Evolutionary conservation across 2,888 invertebrate species (phyloP), one percentile per base, ranked within the genome.

Genomic region (Patella pellucida): DNA sequence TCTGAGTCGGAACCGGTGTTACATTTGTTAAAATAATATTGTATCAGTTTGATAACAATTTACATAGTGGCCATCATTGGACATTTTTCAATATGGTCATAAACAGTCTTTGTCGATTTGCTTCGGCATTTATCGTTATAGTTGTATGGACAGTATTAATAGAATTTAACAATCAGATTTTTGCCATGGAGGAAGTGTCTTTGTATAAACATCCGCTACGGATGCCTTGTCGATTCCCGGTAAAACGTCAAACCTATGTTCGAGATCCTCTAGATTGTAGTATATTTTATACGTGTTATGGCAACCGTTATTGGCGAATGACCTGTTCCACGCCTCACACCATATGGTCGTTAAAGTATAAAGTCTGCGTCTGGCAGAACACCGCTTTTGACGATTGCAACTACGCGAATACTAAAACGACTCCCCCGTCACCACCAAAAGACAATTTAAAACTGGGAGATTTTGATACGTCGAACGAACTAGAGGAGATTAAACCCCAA

Each of bases 341-440:
- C 0, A 80, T 82, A 11, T 82, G 75, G 72, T 82, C 82, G 0
- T 67, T 80, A 12, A 78, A 79, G 50, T 76, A 76, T 52, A 82
- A 81, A 62, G 82, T 82, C 15, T 82, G 82, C 31, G 82, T 82
- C 9, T 82, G 82, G 82, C 72, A 72, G 41, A 72, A 78, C 27
- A 80, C 82, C 3, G 54, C 27, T 16, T 80, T 74, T 54, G 82
- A 82, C 52, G 82, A 82, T 14, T 81, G 81, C 52, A 52, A 69
- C 9, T n/a, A 19, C 16, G 12, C 27, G 31, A 62, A 51, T 23
- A 27, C 68, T 4, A 74, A 27, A 1, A 69, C 74, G n/a, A 69
- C 51, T 50, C 9, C 56, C 5, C 69, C 69, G 50, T 12, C 69
- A 5, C 62, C 52, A 41, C 16, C 68, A 50, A 19, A 23, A 23